Evolutionary conservation across 2,888 invertebrate species (phyloP), one percentile per base, ranked within the genome.

Genomic region (Caenorhabditis sp.): DNA sequence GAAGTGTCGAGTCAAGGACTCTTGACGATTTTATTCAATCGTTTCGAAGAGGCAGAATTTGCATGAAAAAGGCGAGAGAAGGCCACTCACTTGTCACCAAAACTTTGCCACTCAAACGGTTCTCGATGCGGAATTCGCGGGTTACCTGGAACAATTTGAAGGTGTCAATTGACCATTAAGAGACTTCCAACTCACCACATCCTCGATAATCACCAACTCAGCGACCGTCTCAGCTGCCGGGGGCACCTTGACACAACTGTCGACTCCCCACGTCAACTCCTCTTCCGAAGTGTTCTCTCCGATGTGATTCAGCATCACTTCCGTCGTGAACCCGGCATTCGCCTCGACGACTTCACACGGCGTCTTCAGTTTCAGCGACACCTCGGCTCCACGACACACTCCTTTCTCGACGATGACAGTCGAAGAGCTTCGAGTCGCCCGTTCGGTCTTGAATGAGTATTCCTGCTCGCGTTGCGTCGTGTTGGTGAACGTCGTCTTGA

Each of bases 311-410:
- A 93, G 88, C 65, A 88, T 88, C 11, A 92, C 89, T 83, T 92
- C 92, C 1, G 90, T 80, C 84, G 83, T 90, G 86, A 93, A 93
- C 13, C 93, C 93, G 4, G 92, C 92, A 6, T 92, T 92, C 4
- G 92, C 92, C 79, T 92, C 92, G 13, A 92, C 90, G 1, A 92
- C 88, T 37, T 92, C 92, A 68, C 92, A 92, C 4, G 92, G 92
- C 1, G 92, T 92, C 4, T 90, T 89, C 44, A 92, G 82, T 83
- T 92, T 91, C 44, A 92, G 86, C 24, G 90, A 89, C 1, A 92
- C 82, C 51, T 87, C 84, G 20, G 84, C 82, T 65, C 87, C 86
- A 9, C 86, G 85, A 47, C 86, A 87, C 15, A 86, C 86, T 26
- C 87, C 87, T 50, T 82, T 84, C 47, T 89, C 89, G 62, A 92